phyloP scores from a whole-genome alignment of 1,140 invertebrate genomes.

The Semibalanus balanoides region DNA sequence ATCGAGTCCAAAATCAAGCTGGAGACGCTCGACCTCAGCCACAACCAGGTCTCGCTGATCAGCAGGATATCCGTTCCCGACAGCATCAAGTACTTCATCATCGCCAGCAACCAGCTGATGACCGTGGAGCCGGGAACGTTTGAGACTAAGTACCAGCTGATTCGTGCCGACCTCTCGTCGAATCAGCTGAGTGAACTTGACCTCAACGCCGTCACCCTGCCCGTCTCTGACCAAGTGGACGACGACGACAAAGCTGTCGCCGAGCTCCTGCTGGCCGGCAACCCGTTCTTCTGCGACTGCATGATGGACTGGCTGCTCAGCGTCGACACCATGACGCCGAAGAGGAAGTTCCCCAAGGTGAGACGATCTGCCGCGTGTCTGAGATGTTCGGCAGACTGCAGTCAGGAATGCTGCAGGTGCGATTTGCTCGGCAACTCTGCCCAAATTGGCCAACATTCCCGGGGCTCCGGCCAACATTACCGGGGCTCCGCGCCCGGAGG shows the following conservation, averaged over 20 bases:
- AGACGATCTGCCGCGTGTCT: too few species aligned
- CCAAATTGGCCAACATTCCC: too few species aligned
- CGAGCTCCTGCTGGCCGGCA: slow-evolving; percentile 73
- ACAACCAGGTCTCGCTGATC: slow-evolving; percentile 57
- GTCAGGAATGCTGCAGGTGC: too few species aligned
- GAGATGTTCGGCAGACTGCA: too few species aligned
- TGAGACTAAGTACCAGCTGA: slow-evolving; percentile 63
- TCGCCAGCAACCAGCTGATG: slow-evolving; percentile 67
- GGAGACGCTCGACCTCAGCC: slow-evolving; percentile 64
- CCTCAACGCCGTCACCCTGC: slow-evolving; percentile 33
- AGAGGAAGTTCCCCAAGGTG: slow-evolving; percentile 56
- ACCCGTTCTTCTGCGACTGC: slow-evolving; percentile 66
- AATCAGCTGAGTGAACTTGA: slow-evolving; percentile 70
- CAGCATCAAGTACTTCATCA: slow-evolving; percentile 57
- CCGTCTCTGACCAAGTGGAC: not conserved
- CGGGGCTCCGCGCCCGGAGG: too few species aligned
- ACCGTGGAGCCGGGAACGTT: slow-evolving; percentile 55
- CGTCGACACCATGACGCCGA: slow-evolving; percentile 46
- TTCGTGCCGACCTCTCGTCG: slow-evolving; percentile 65
- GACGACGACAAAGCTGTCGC: slow-evolving; percentile 31
- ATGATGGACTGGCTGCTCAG: slow-evolving; percentile 61
- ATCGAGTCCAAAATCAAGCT: slow-evolving; percentile 49
- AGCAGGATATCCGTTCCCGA: slow-evolving; percentile 49
- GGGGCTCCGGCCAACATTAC: too few species aligned
- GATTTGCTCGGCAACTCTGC: too few species aligned